phyloP scores from a whole-genome alignment of 2,797 vertebrate genomes.

The Ciconia nigra region DNA sequence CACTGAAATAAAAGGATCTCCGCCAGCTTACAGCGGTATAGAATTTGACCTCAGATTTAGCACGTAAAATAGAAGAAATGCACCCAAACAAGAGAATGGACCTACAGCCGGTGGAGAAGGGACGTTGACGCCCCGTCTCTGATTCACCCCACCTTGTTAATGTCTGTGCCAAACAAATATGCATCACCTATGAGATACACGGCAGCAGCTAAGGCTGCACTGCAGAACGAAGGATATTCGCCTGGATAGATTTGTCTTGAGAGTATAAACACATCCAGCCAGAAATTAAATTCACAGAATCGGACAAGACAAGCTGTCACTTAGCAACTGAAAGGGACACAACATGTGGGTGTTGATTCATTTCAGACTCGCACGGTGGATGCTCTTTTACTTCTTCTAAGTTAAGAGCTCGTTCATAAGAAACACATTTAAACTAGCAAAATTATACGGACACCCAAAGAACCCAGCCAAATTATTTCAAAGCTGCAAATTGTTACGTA shows the following conservation, averaged over 20 bases:
- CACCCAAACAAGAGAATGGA: not conserved
- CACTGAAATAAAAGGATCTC: conserved; percentile 16
- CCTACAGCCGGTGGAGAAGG: not conserved
- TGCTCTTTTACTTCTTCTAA: not conserved
- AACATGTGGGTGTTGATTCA: not conserved
- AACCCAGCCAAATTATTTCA: not conserved
- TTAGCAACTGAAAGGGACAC: not conserved
- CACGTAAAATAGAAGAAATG: not conserved
- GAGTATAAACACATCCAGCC: not conserved
- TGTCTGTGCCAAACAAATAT: not conserved
- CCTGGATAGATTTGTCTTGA: not conserved
- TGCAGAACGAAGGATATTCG: not conserved
- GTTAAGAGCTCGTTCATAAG: not conserved
- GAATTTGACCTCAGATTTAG: not conserved
- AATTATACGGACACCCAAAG: not conserved
- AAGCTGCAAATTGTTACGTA: not conserved
- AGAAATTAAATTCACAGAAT: conserved; percentile 31
- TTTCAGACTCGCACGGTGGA: not conserved
- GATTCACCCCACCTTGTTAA: not conserved
- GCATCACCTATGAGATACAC: not conserved
- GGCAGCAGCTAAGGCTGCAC: not conserved
- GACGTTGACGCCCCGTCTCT: not conserved
- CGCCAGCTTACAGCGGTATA: not conserved
- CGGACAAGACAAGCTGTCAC: not conserved
- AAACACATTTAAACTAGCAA: conserved; percentile 1